phyloP scores from a whole-genome alignment of 2,797 vertebrate genomes.

The Heteromormyrus szaboi region DNA sequence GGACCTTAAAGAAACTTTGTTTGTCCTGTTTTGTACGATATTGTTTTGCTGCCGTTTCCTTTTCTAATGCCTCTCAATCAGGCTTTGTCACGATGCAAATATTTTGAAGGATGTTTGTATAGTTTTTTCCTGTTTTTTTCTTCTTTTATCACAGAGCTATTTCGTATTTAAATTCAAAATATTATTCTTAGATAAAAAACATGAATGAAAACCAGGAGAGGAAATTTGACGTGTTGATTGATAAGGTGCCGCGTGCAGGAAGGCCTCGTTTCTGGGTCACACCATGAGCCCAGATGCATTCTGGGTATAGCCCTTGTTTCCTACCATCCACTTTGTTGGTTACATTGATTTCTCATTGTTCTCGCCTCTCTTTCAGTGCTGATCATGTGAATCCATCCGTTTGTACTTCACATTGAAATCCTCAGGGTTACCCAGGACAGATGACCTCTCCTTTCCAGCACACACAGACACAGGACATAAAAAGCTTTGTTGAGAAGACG shows the following conservation, averaged over 20 bases:
- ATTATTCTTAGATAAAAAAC: slow-evolving; percentile 60
- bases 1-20: slow-evolving; percentile 22
- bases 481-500: not conserved
- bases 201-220: slow-evolving; percentile 50
- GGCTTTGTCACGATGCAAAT: slow-evolving; percentile 36
- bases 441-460: not conserved
- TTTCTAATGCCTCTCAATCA: slow-evolving; percentile 41
- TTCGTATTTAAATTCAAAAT: slow-evolving; percentile 64
- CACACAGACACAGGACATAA: not conserved
- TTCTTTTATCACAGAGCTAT: slow-evolving; percentile 44
- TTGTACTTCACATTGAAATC: not conserved
- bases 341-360: not conserved
- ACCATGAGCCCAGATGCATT: not conserved
- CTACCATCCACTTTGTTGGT: not conserved
- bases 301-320: not conserved
- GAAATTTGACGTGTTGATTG: slow-evolving; percentile 48
- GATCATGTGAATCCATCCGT: not conserved
- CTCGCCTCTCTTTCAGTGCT: not conserved
- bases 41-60: slow-evolving; percentile 47
- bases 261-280: not conserved
- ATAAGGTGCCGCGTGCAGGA: slow-evolving; percentile 6
- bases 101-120: slow-evolving; percentile 62
- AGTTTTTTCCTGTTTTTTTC: slow-evolving; percentile 62
- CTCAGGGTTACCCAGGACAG: not conserved
- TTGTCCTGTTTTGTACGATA: slow-evolving; percentile 25